Evolutionary conservation across 2,113 vertebrate genomes (phyloP).

Genomic region (Eolophus roseicapilla): DNA sequence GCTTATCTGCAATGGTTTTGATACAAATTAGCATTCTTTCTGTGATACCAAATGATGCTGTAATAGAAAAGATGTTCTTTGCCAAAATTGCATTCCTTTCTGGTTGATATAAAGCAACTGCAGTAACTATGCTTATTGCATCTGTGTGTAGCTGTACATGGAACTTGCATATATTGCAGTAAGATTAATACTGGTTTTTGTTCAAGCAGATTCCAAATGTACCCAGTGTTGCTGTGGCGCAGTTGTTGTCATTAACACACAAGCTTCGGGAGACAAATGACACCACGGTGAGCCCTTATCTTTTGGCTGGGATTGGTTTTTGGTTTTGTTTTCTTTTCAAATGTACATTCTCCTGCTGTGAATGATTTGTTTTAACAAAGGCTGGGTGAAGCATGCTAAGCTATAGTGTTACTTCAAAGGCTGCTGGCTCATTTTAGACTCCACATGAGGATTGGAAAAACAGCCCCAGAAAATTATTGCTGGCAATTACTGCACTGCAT

Average conservation of each 20-base stretch:
- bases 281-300: constrained; percentile 79
- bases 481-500: not conserved
- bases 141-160: not conserved
- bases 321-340: not conserved
- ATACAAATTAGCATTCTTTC: not conserved
- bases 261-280: constrained; percentile 87
- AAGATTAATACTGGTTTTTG: not conserved
- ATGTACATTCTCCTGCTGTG: not conserved
- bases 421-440: not conserved
- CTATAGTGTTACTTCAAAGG: not conserved
- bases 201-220: constrained; percentile 80
- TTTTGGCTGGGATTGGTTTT: not conserved
- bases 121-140: not conserved
- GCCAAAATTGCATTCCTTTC: not conserved
- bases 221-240: constrained; percentile 81
- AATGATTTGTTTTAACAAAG: not conserved
- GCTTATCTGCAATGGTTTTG: not conserved
- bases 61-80: not conserved
- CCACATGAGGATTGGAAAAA: not conserved
- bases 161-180: not conserved
- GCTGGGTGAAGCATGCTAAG: not conserved
- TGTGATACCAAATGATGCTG: not conserved
- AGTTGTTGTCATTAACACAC: constrained; percentile 87
- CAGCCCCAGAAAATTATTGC: not conserved
- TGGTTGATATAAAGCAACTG: not conserved